These are phyloP conservation scores for Ceratothoa steindachneri DNA, from an alignment of 2,888 invertebrate genomes.

Conservation along the genomic window DNA sequence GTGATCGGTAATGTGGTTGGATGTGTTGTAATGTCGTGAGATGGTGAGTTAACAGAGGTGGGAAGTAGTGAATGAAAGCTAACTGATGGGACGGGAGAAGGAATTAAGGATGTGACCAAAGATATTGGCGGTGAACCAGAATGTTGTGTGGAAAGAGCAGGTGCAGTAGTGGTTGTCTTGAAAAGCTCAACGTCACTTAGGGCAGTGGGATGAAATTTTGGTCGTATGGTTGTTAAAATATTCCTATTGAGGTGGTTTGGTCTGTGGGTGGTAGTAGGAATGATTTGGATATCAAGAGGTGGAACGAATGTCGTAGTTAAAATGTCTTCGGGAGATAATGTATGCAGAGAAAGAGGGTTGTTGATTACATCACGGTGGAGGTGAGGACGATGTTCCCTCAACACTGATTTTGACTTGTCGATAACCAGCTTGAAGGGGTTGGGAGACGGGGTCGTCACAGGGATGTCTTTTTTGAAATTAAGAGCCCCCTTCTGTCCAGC, in stretches of 20 bases:
- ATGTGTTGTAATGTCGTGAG: background rate
- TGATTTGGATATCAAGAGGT: background rate
- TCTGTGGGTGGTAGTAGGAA: background rate
- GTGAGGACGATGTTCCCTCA: slow-evolving; percentile 14
- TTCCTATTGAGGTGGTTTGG: background rate
- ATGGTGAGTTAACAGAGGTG: background rate
- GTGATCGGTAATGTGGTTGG: background rate
- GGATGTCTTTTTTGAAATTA: slow-evolving; percentile 19
- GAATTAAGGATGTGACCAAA: background rate
- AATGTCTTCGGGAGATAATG: too few species aligned
- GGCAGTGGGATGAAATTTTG: background rate
- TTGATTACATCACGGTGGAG: background rate
- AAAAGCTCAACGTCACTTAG: background rate
- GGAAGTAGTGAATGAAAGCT: background rate
- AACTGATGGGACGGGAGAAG: too few species aligned
- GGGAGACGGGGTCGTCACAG: slow-evolving; percentile 33
- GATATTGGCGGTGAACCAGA: background rate
- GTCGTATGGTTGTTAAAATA: background rate
- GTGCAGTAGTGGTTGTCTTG: background rate
- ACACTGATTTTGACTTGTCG: background rate
- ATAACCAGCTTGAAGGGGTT: slow-evolving; percentile 39
- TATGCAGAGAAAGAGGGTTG: too few species aligned
- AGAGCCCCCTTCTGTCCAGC: background rate
- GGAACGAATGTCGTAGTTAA: background rate
- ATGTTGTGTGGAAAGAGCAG: background rate